These are phyloP conservation scores for Ruditapes philippinarum DNA, from an alignment of 1,140 invertebrate species.

Conservation along the genomic window DNA sequence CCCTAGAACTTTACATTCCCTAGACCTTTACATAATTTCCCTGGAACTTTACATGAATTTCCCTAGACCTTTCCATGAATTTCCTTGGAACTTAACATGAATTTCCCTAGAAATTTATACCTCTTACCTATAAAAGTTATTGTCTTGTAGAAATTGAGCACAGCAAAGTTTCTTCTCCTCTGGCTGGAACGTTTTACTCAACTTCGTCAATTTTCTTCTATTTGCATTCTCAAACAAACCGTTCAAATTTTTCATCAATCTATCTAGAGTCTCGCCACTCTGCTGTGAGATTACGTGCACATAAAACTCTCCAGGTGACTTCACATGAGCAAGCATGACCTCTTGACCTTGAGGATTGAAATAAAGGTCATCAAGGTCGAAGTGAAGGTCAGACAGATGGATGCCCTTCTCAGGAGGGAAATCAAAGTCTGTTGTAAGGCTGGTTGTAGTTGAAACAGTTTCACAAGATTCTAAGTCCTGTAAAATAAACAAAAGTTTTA, in stretches of 20 bases:
- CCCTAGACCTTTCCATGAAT: too few relatives aligned
- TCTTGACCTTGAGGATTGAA: conserved; percentile 54
- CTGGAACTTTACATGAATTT: too few relatives aligned
- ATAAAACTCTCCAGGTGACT: conserved; percentile 46
- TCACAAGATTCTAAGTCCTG: conserved; percentile 12
- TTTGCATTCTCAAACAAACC: conserved; percentile 45
- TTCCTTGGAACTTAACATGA: too few relatives aligned
- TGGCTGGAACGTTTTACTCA: conserved; percentile 30
- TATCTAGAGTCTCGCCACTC: conserved; percentile 42
- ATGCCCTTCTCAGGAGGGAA: neutral
- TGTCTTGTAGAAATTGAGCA: conserved; percentile 52
- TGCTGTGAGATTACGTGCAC: conserved; percentile 56
- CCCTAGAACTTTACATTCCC: too few relatives aligned
- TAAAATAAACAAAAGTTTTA: too few relatives aligned
- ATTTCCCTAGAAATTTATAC: too few relatives aligned
- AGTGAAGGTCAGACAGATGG: conserved; percentile 19
- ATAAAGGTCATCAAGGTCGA: conserved; percentile 33
- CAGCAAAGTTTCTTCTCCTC: conserved; percentile 50
- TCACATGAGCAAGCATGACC: conserved; percentile 60
- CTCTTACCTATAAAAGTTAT: conserved; percentile 65
- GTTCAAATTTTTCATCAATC: conserved; percentile 53
- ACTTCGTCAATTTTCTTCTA: conserved; percentile 33
- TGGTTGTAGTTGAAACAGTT: neutral
- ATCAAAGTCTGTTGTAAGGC: conserved; percentile 8
- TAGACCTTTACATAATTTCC: too few relatives aligned